A percentile compares a stretch with the other conserved stretches of the same genome.
Evolutionary conservation across 2,888 invertebrate species (phyloP).

Genomic region (Willowsia nigromaculata): DNA sequence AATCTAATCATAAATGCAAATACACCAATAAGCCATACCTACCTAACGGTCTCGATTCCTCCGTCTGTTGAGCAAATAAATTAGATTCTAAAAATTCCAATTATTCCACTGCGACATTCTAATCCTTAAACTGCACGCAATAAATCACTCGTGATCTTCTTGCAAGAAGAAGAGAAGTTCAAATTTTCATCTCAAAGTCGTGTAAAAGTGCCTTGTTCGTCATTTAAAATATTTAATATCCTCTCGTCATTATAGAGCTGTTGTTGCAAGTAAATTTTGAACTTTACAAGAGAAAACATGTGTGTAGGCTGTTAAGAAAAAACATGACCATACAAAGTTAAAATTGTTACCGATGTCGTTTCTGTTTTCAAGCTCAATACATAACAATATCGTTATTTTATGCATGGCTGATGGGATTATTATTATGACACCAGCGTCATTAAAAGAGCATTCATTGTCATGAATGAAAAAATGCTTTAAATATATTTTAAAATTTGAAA

Average conservation of each 20-base stretch:
- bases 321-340: background rate
- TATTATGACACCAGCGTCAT: background rate
- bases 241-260: too few species aligned
- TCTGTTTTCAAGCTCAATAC: background rate
- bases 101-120: background rate
- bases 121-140: constrained; percentile 10
- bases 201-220: background rate
- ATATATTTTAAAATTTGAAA: background rate
- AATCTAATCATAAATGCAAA: background rate
- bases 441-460: constrained; percentile 9
- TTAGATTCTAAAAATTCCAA: background rate
- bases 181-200: constrained; percentile 5
- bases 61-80: background rate
- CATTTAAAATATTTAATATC: background rate
- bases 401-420: constrained; percentile 13
- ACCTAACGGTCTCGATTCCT: background rate
- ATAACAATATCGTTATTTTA: constrained; percentile 6
- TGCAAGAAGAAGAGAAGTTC: background rate
- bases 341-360: too few species aligned
- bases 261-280: background rate
- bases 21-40: background rate
- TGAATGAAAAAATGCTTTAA: background rate
- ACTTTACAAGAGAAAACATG: background rate
- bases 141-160: constrained; percentile 32
- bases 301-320: background rate